Conservation (phyloP, 2,797 vertebrate genomes). For the Scomberomorus guttatus region DNA sequence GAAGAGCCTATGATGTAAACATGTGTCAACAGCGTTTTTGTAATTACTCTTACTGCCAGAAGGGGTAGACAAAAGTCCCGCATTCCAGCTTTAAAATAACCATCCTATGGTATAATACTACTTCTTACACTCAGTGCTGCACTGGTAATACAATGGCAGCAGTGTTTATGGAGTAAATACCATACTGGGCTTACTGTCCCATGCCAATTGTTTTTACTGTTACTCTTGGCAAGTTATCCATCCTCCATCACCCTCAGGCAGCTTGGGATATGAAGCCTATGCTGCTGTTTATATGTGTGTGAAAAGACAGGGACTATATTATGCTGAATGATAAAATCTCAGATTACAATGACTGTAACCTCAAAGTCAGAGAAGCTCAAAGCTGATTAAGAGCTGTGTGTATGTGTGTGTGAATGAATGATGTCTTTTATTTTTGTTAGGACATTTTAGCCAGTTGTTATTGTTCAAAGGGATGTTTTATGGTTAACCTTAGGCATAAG, state of each 20-base stretch:
- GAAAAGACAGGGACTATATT: slow-evolving; percentile 12
- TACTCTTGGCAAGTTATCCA: slow-evolving; percentile 36
- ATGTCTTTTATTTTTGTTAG: neutral
- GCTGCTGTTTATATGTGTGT: slow-evolving; percentile 10
- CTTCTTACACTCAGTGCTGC: neutral
- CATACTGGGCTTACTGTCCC: slow-evolving; percentile 26
- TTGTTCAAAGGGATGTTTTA: neutral
- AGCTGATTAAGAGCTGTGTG: neutral
- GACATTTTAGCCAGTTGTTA: no score
- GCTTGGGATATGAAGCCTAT: slow-evolving; percentile 2
- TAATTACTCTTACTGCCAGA: no score
- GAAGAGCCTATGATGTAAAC: no score
- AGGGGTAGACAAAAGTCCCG: no score
- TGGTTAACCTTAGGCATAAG: neutral
- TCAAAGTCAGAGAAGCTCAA: neutral
- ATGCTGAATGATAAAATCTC: neutral
- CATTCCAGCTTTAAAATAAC: no score
- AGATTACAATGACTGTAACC: slow-evolving; percentile 7
- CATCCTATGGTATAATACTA: no score
- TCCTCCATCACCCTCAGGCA: slow-evolving; percentile 9
- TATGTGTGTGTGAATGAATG: neutral
- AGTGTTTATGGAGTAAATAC: slow-evolving; percentile 42
- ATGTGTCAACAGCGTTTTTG: no score
- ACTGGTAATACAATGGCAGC: slow-evolving; percentile 22
- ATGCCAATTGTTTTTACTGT: slow-evolving; percentile 44